Evolutionary conservation across 2,888 invertebrate genomes (phyloP), one percentile per base, ranked within the genome.

Genomic region (Trachelus tabidus): DNA sequence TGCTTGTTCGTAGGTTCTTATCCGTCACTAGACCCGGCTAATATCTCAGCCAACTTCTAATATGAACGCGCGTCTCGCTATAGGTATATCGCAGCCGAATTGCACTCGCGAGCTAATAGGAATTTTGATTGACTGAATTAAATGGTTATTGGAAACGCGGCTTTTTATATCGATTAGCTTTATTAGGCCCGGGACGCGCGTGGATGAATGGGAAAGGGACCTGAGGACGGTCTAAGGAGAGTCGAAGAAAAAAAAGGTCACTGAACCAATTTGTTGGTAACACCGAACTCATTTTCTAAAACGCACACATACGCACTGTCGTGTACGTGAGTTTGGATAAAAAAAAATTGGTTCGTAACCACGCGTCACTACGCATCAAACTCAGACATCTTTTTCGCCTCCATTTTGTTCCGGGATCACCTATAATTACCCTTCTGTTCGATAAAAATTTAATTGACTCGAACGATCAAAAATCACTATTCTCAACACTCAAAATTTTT

Each of bases 121-220:
- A 89, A 90, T 90, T 91, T 90, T 90, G 91, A 91, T 91, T 90
- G 90, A 91, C 90, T 88, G 89, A 90, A 91, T 91, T 90, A 91
- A 91, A 91, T 90, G 89, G 90, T 89, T 90, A 89, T 89, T 88
- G 89, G 89, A 88, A 90, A 89, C 86, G 86, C 87, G 86, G 85
- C 87, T 88, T 88, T 89, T 88, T 87, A 85, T 87, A 88, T 88
- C 86, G 87, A 89, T 89, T 88, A 87, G 86, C 85, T 88, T 83
- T 85, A 87, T 89, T 86, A 86, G 84, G 79, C 80, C 77, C 68
- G 74, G 73, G 34, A 73, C 71, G 40, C 71, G 75, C 73, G 73
- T 34, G n/a, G 23, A 37, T 77, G 76, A 76, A 77, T 76, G 75
- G 75, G 76, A 79, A 75, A 81, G 77, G 56, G 71, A 30, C 30